phyloP scores from a whole-genome alignment of 2,113 vertebrate species.

The Calidris pygmaea region DNA sequence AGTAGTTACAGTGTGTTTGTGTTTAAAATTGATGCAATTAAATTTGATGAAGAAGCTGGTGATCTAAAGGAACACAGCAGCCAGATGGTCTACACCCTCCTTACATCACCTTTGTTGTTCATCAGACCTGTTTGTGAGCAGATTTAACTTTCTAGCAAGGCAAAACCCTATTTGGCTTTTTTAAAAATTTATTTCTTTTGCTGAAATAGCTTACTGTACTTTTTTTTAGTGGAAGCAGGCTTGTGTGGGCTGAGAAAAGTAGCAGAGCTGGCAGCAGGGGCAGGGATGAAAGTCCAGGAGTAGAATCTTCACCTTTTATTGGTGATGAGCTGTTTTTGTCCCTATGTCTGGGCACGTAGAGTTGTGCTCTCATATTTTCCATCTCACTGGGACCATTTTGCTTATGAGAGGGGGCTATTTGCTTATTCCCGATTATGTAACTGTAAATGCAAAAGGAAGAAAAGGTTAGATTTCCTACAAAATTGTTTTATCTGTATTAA shows the following conservation, averaged over 20 bases:
- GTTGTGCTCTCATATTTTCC: neutral
- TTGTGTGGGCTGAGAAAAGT: neutral
- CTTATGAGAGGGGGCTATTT: neutral
- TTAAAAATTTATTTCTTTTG: neutral
- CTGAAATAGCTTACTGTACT: neutral
- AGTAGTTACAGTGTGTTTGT: neutral
- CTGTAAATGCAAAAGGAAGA: neutral
- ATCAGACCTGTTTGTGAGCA: neutral
- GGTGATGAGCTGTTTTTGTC: neutral
- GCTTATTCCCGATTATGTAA: neutral
- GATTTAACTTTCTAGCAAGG: neutral
- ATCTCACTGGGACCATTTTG: neutral
- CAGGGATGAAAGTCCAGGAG: neutral
- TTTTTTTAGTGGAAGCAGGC: neutral
- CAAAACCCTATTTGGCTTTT: neutral
- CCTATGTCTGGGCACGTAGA: neutral
- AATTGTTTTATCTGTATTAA: neutral
- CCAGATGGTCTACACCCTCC: neutral
- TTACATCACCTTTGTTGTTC: neutral
- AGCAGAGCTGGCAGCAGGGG: neutral
- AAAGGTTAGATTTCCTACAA: neutral
- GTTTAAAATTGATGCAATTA: neutral
- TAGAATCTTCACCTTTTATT: neutral
- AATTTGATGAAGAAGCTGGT: neutral
- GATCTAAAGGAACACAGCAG: neutral